Conservation (phyloP, 2,113 vertebrate genomes). For the Gila orcuttii region DNA sequence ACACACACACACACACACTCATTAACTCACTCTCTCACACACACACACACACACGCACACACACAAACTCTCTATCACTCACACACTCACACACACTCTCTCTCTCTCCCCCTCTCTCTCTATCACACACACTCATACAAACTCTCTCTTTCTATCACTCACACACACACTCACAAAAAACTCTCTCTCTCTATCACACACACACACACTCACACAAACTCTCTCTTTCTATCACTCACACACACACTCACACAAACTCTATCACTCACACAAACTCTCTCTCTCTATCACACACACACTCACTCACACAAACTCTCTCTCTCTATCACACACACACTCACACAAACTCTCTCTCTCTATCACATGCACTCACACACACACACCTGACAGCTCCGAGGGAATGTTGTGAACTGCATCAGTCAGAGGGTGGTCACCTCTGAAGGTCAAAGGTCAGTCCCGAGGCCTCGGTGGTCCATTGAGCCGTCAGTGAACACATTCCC, state of each 20-base stretch:
- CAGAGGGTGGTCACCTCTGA: conserved; percentile 58
- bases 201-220: not conserved
- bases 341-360: not conserved
- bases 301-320: not conserved
- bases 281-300: not conserved
- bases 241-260: not conserved
- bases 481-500: conserved; percentile 76
- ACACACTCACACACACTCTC: too few species aligned
- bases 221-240: not conserved
- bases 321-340: conserved; percentile 17
- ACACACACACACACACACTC: too few species aligned
- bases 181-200: too few species aligned
- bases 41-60: too few species aligned
- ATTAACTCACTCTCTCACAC: too few species aligned
- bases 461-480: conserved; percentile 66
- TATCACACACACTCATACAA: too few species aligned
- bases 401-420: conserved; percentile 46
- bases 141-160: too few species aligned
- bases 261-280: not conserved
- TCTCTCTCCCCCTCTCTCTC: too few species aligned
- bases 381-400: conserved; percentile 47
- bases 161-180: too few species aligned
- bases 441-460: conserved; percentile 71
- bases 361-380: conserved; percentile 23
- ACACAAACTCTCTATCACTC: too few species aligned